Conservation (phyloP, 2,113 vertebrate species). For the Hippocampus abdominalis region DNA sequence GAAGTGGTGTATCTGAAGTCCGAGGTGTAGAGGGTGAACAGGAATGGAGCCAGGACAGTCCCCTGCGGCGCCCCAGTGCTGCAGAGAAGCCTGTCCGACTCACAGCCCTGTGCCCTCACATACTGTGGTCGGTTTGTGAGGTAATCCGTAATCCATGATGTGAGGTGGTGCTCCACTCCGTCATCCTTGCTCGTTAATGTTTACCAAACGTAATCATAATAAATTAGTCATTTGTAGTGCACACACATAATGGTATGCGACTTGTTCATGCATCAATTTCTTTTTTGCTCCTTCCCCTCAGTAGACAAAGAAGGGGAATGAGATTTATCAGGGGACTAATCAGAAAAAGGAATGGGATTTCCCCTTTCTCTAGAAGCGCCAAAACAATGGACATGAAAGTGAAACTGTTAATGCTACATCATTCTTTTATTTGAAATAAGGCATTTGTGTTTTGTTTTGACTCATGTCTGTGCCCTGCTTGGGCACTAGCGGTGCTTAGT, state of each 20-base stretch:
- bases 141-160: no score
- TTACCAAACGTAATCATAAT: no score
- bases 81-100: no score
- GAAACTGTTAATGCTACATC: constrained; percentile 3
- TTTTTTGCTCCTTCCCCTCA: not conserved
- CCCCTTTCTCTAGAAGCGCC: not conserved
- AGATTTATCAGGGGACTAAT: not conserved
- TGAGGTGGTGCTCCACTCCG: no score
- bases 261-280: not conserved
- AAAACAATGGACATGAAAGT: constrained; percentile 30
- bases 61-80: no score
- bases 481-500: not conserved
- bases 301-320: constrained; percentile 1
- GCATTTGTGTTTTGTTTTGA: constrained; percentile 1
- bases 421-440: constrained; percentile 20
- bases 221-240: not conserved
- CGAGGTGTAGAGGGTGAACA: no score
- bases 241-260: not conserved
- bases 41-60: no score
- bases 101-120: no score
- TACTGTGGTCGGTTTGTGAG: no score
- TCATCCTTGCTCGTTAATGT: no score
- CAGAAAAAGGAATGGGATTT: not conserved
- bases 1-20: no score
- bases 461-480: not conserved